Evolutionary conservation across 1,140 invertebrate genomes (phyloP).

Genomic region (Zophobas morio): DNA sequence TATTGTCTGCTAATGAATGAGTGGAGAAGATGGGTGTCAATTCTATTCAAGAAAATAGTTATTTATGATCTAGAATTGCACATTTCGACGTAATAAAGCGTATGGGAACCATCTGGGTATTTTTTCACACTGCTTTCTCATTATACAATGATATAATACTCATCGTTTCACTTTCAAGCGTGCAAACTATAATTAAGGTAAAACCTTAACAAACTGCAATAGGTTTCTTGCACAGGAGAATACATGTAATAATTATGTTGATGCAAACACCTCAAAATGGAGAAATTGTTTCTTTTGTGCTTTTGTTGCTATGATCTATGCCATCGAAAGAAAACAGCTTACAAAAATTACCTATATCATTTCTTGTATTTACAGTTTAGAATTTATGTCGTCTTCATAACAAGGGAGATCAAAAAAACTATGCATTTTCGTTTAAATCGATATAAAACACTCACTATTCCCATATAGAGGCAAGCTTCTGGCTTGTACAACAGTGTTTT

Average conservation of each 20-base stretch:
- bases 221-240: slow-evolving; percentile 34
- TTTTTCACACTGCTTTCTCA: slow-evolving; percentile 47
- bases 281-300: slow-evolving; percentile 40
- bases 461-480: slow-evolving; percentile 30
- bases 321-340: slow-evolving; percentile 31
- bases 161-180: slow-evolving; percentile 49
- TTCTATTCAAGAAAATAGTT: slow-evolving; percentile 51
- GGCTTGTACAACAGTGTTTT: slow-evolving; percentile 36
- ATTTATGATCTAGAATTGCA: slow-evolving; percentile 56
- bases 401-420: slow-evolving; percentile 36
- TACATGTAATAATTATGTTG: slow-evolving; percentile 44
- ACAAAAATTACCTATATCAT: slow-evolving; percentile 36
- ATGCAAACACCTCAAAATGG: slow-evolving; percentile 39
- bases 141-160: slow-evolving; percentile 46
- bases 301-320: slow-evolving; percentile 32
- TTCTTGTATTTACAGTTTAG: slow-evolving; percentile 32
- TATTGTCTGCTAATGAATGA: slow-evolving; percentile 22
- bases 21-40: slow-evolving; percentile 31
- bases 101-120: slow-evolving; percentile 47
- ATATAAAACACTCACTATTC: slow-evolving; percentile 41
- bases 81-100: slow-evolving; percentile 55
- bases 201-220: slow-evolving; percentile 44
- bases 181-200: slow-evolving; percentile 45
- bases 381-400: slow-evolving; percentile 30
- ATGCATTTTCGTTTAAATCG: slow-evolving; percentile 22